Evolutionary conservation across 92 coral and sea anemone genomes (phyloP).

Genomic region (Metridium senile): DNA sequence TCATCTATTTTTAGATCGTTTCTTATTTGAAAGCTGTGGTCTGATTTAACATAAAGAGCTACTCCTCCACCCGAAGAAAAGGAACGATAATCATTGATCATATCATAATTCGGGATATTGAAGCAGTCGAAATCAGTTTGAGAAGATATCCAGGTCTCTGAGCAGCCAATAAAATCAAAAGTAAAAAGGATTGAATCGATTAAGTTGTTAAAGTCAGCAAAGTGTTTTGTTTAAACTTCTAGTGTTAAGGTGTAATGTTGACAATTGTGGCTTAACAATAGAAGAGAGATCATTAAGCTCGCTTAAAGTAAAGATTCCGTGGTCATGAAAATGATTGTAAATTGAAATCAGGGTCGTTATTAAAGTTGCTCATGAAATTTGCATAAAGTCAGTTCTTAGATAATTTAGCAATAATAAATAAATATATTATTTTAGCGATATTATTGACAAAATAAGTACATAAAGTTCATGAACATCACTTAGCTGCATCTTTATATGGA

Average conservation of each 20-base stretch:
- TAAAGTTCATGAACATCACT: no score
- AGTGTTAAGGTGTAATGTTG: conserved; percentile 32
- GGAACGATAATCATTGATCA: conserved; percentile 32
- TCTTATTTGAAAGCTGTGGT: conserved; percentile 10
- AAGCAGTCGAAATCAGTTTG: conserved; percentile 19
- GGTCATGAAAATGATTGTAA: conserved; percentile 29
- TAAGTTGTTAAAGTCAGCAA: conserved; percentile 24
- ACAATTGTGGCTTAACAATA: conserved; percentile 38
- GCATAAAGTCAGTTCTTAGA: no score
- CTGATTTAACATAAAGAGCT: conserved; percentile 33
- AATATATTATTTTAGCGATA: no score
- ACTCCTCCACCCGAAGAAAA: conserved; percentile 38
- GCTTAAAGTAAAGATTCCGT: conserved; percentile 27
- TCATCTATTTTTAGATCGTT: not conserved
- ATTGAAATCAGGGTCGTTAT: conserved; percentile 24
- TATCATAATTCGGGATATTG: conserved; percentile 22
- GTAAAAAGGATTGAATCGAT: conserved; percentile 22
- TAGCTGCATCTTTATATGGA: no score
- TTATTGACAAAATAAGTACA: no score
- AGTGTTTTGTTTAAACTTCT: conserved; percentile 45
- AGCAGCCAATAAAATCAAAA: conserved; percentile 46
- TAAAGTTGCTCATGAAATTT: conserved; percentile 10
- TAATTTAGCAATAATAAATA: no score
- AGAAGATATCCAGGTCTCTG: conserved; percentile 33
- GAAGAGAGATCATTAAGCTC: conserved; percentile 17